A percentile compares a stretch with the other conserved stretches of the same genome.
phyloP scores from a whole-genome alignment of 2,888 invertebrate species.

The Perdita meconis region DNA sequence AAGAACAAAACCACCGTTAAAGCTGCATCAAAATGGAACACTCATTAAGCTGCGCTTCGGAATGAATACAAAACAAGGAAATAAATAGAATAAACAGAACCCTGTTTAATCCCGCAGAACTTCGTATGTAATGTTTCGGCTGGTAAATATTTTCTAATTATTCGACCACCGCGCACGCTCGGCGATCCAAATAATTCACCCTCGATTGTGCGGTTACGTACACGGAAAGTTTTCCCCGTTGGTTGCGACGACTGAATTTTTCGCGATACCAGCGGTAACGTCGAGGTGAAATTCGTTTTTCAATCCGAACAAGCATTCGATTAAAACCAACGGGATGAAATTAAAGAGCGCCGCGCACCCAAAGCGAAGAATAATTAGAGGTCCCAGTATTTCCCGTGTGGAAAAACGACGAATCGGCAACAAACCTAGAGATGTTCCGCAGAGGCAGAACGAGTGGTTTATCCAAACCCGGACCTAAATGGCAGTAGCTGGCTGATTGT shows the following conservation, averaged over 20 bases:
- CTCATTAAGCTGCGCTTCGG: conserved; percentile 6
- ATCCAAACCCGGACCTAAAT: conserved; percentile 52
- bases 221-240: not conserved
- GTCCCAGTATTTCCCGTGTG: too few relatives aligned
- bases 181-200: not conserved
- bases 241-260: not conserved
- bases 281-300: too few relatives aligned
- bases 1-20: not conserved
- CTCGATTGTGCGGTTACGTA: not conserved
- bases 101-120: conserved; percentile 11
- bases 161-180: not conserved
- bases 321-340: too few relatives aligned
- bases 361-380: too few relatives aligned
- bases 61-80: conserved; percentile 8
- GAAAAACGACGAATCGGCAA: conserved; percentile 54
- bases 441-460: conserved; percentile 13
- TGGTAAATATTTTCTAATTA: conserved; percentile 18
- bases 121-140: conserved; percentile 2
- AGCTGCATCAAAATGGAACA: conserved; percentile 18
- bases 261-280: too few relatives aligned
- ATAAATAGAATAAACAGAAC: not conserved
- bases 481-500: conserved; percentile 60
- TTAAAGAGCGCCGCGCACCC: too few relatives aligned
- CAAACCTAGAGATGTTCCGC: conserved; percentile 7
- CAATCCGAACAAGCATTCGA: too few relatives aligned